Evolutionary conservation across 1,140 invertebrate genomes (phyloP), one percentile per base, ranked within the genome.

Genomic region (Drosophila azteca): DNA sequence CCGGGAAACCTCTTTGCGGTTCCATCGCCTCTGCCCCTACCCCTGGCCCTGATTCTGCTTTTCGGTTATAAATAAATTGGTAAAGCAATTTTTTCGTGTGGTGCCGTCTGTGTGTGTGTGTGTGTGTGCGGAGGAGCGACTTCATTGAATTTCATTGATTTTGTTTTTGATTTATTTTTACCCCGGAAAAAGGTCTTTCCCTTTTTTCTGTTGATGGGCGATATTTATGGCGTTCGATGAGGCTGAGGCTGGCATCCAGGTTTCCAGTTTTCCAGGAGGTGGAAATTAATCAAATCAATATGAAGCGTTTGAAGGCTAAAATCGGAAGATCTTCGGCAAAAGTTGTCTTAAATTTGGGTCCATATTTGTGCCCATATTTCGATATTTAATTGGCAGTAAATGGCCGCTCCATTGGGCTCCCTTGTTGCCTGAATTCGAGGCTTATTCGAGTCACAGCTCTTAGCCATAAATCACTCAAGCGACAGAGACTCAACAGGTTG

Each of bases 71-170:
- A 70, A 70, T 70, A 70, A 69, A 69, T 68, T 55, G 66, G 64
- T 68, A 8, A 39, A 68, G 43, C 44, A 57, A 22, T 31, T 26
- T 64, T 68, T 53, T 29, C 29, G 8, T 44, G 22, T 44, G 51
- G 26, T 17, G 17, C 52, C 58, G 45, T 15, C 1, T 49, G 53
- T 63, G 39, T 65, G 6, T 35, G 31, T 20, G 17, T 20, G 17
- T 20, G 17, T 20, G 17, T 20, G 17, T 24, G 31, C 1, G 58
- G 53, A 66, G 41, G 8, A 8, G 31, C 8, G 75, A 82, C 69
- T 75, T 87, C 78, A 88, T 88, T 87, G 83, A 76, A 66, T 87
- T 87, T 78, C 70, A 82, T 85, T 87, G 83, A 82, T 75, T 85
- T 68, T 82, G 64, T 43, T 67, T 70, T 54, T 78, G 69, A 70